phyloP scores from a whole-genome alignment of 2,113 vertebrate species.

The Mus pahari region DNA sequence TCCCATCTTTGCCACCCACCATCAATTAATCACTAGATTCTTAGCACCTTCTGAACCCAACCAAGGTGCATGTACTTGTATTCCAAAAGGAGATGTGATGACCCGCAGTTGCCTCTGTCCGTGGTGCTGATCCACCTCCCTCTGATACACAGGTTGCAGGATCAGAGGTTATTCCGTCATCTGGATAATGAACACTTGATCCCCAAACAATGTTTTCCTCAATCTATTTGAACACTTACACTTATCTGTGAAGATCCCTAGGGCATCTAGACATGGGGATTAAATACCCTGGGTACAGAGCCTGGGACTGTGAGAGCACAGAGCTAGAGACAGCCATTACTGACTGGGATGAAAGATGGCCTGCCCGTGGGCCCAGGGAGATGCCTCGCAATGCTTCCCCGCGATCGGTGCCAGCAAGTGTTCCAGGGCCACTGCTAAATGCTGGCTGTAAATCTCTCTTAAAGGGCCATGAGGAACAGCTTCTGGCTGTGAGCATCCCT shows the following conservation, averaged over 20 bases:
- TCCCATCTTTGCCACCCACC: neutral
- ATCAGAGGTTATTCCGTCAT: neutral
- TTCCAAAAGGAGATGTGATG: neutral
- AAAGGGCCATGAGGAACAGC: constrained; percentile 85
- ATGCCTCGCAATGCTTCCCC: constrained; percentile 67
- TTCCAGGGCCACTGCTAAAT: constrained; percentile 88
- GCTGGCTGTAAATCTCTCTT: constrained; percentile 87
- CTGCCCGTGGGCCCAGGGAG: constrained; percentile 73
- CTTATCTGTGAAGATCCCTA: neutral
- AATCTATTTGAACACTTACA: neutral
- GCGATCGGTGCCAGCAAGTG: constrained; percentile 82
- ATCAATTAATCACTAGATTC: neutral
- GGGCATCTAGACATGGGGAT: neutral
- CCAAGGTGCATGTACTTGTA: accelerated
- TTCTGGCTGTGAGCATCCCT: constrained; percentile 85
- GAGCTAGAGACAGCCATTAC: constrained; percentile 36
- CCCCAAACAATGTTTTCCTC: neutral
- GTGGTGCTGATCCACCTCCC: neutral
- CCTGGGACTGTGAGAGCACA: neutral
- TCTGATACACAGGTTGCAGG: neutral
- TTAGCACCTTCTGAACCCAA: neutral
- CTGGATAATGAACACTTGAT: neutral
- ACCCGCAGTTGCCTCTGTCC: neutral
- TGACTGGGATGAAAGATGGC: constrained; percentile 76
- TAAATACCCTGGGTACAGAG: neutral